These are phyloP conservation scores for Coenonympha arcania DNA, from an alignment of 2,888 invertebrate genomes.

Conservation along the genomic window DNA sequence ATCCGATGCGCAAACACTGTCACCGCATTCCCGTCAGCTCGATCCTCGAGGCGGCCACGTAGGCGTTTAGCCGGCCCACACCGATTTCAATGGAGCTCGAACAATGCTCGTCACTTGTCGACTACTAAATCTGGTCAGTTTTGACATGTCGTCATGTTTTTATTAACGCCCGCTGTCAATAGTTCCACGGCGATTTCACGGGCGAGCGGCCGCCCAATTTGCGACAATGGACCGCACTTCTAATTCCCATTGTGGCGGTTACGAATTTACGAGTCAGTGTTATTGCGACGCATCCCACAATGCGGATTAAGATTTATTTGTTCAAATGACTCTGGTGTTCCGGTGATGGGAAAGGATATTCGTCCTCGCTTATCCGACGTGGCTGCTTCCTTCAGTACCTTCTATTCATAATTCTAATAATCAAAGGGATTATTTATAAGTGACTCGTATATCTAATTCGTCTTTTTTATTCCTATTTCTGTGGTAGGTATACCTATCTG, in stretches of 20 bases:
- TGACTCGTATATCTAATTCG: no score
- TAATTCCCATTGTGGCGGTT: conserved; percentile 62
- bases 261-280: conserved; percentile 58
- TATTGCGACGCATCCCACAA: conserved; percentile 59
- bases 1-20: conserved; percentile 64
- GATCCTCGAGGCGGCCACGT: conserved; percentile 50
- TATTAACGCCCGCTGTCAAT: conserved; percentile 66
- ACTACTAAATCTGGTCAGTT: conserved; percentile 69
- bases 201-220: conserved; percentile 63
- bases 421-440: no score
- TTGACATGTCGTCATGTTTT: conserved; percentile 73
- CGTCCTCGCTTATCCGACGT: conserved; percentile 41
- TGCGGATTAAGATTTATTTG: conserved; percentile 66
- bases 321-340: conserved; percentile 58
- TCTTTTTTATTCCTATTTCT: no score
- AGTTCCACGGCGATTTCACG: conserved; percentile 55
- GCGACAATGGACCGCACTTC: conserved; percentile 64
- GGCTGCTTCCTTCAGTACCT: conserved; percentile 27
- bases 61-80: conserved; percentile 63
- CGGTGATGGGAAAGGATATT: conserved; percentile 40
- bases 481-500: no score
- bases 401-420: no score
- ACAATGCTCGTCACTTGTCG: conserved; percentile 69
- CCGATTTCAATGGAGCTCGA: conserved; percentile 57
- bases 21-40: conserved; percentile 41